Evolutionary conservation across 2,113 vertebrate species (phyloP).

Genomic region (Nyctibius bracteatus): DNA sequence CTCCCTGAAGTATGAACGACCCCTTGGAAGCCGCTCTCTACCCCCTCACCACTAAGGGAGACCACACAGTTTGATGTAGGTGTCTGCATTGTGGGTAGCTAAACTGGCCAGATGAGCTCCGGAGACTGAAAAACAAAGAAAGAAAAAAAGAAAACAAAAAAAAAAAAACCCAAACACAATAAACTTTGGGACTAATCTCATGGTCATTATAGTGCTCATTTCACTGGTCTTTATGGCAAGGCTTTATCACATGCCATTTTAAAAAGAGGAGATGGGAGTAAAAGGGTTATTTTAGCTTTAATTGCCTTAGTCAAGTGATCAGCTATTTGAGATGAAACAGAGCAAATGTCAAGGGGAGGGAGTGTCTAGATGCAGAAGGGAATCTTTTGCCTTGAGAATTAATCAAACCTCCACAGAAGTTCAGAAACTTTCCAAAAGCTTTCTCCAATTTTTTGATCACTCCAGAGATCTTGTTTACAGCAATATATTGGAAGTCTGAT

Average conservation of each 20-base stretch:
- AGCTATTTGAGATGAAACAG: neutral
- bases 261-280: rapidly evolving
- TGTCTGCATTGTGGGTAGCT: neutral
- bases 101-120: neutral
- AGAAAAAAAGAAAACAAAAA: no score
- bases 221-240: neutral
- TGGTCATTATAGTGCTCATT: neutral
- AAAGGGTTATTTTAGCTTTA: neutral
- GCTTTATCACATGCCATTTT: neutral
- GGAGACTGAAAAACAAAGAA: neutral
- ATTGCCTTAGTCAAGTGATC: neutral
- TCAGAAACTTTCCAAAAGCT: neutral
- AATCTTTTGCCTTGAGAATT: neutral
- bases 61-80: neutral
- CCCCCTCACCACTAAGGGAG: neutral
- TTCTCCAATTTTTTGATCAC: neutral
- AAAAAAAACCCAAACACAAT: neutral
- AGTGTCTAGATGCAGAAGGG: neutral
- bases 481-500: neutral
- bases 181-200: neutral
- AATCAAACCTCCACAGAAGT: neutral
- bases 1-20: neutral
- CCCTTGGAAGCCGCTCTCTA: neutral
- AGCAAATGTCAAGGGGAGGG: neutral
- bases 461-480: neutral